Evolutionary conservation across 2,113 vertebrate species (phyloP), one percentile per base, ranked within the genome.

Genomic region (Mesitornis unicolor): DNA sequence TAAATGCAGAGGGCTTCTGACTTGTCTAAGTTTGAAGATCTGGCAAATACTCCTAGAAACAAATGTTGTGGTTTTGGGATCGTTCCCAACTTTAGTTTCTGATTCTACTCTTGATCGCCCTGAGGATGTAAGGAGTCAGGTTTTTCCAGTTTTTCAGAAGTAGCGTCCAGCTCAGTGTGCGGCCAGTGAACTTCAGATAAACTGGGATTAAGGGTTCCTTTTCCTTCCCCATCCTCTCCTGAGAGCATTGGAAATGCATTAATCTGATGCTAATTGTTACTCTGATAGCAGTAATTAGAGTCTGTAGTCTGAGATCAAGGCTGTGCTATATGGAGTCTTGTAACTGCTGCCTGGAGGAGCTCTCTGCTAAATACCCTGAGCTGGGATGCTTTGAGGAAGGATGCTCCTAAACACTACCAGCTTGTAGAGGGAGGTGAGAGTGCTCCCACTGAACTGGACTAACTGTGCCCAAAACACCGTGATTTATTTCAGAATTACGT

Each of bases 181-280:
- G 75, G 36, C 43, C 8, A 33, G 38, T 81, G 87, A 91, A 82
- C 65, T 51, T 1, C 1, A 71, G 15, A 35, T 54, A 74, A 93
- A 68, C 17, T 45, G 64, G 47, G 64, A 45, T 51, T 75, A 38
- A 81, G 60, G 3, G 43, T 93, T 50, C 35, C 22, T 88, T 69
- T 94, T 56, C 45, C n/a, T 70, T 74, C 38, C 33, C 9, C 5
- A 2, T 70, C 6, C 13, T 75, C 77, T 91, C 61, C 29, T 4
- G 60, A 78, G 92, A 91, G 69, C 42, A 10, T 35, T 82, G 74
- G 47, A 33, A 93, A 43, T 51, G 42, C 47, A 42, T 84, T 91
- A 84, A 82, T n/a, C 31, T 60, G 90, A 59, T 89, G 48, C 61
- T 84, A 94, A 93, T 82, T 87, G 77, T 93, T 84, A 43, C 54